phyloP scores from a whole-genome alignment of 2,113 vertebrate genomes.

The Bos javanicus region DNA sequence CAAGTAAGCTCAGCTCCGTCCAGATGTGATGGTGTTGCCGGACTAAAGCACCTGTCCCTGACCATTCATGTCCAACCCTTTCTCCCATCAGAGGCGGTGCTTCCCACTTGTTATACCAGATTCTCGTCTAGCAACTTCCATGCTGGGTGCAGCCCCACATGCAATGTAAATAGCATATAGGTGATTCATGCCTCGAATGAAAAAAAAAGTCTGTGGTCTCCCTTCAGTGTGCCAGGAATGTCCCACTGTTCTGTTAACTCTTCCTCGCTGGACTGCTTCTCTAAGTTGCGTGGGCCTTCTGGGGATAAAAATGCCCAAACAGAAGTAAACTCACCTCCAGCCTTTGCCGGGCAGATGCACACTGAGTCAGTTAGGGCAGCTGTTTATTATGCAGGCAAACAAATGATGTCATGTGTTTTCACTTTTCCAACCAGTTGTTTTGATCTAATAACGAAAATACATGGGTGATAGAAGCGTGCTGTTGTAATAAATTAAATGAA shows the following conservation, averaged over 20 bases:
- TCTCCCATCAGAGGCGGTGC: fast-evolving
- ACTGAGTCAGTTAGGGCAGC: not conserved
- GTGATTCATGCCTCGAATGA: not conserved
- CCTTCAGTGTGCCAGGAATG: not conserved
- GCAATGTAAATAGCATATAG: not conserved
- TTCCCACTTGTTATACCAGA: too few relatives aligned
- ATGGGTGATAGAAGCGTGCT: not conserved
- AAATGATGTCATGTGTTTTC: not conserved
- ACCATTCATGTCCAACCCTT: fast-evolving
- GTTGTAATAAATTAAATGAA: not conserved
- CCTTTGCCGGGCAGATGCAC: not conserved
- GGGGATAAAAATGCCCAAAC: not conserved
- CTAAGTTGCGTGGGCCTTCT: not conserved
- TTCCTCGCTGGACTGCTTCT: not conserved
- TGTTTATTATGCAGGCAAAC: not conserved
- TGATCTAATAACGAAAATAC: not conserved
- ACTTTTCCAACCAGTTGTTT: not conserved
- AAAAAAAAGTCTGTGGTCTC: not conserved
- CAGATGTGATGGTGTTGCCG: not conserved
- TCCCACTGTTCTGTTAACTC: not conserved
- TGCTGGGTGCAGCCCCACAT: too few relatives aligned
- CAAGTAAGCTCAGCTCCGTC: not conserved
- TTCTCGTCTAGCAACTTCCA: not conserved
- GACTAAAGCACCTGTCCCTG: not conserved
- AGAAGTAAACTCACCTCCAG: not conserved